phyloP scores from a whole-genome alignment of 2,888 invertebrate species.

The Pardosa pseudoannulata region DNA sequence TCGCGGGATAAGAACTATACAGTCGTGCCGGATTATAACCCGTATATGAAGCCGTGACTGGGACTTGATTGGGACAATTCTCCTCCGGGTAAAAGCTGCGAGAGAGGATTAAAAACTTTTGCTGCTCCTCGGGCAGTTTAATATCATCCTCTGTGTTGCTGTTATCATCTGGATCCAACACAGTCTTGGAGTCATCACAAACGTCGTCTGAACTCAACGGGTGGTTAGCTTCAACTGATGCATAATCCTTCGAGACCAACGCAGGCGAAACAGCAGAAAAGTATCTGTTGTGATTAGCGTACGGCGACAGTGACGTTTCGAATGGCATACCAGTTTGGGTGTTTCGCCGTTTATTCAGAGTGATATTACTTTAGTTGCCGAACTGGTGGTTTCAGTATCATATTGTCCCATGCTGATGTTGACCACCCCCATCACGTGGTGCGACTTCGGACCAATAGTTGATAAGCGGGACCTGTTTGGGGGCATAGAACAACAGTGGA shows the following conservation, averaged over 20 bases:
- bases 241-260: slow-evolving; percentile 31
- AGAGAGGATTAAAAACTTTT: slow-evolving; percentile 31
- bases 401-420: slow-evolving; percentile 46
- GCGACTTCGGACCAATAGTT: slow-evolving; percentile 38
- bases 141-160: slow-evolving; percentile 10
- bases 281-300: slow-evolving; percentile 40
- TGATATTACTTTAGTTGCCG: background rate
- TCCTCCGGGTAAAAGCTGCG: slow-evolving; percentile 43
- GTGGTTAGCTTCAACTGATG: slow-evolving; percentile 23
- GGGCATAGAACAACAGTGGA: slow-evolving; percentile 56
- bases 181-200: slow-evolving; percentile 31
- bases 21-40: slow-evolving; percentile 25
- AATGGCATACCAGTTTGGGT: slow-evolving; percentile 42
- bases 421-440: slow-evolving; percentile 61
- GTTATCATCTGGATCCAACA: slow-evolving; percentile 31
- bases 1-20: slow-evolving; percentile 38
- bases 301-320: slow-evolving; percentile 52
- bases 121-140: slow-evolving; percentile 15
- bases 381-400: slow-evolving; percentile 31
- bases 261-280: slow-evolving; percentile 22
- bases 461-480: slow-evolving; percentile 56
- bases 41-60: background rate
- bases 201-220: slow-evolving; percentile 4
- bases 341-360: slow-evolving; percentile 6
- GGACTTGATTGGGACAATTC: slow-evolving; percentile 22